Conservation (phyloP, 2,888 invertebrate genomes). For the Athalia cordata region DNA sequence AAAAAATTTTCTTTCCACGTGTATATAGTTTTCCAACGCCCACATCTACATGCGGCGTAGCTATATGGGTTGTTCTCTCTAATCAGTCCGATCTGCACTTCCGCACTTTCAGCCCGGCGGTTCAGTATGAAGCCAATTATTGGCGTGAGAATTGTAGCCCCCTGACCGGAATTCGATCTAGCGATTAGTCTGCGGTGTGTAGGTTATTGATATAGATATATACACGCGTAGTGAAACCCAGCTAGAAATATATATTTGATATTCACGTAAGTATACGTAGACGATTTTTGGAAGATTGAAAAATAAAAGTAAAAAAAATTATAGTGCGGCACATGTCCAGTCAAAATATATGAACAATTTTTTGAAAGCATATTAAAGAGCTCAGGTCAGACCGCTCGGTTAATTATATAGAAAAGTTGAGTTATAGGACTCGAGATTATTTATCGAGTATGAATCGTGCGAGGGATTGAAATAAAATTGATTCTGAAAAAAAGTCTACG, state of each 20-base stretch:
- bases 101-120: constrained; percentile 16
- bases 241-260: too few relatives aligned
- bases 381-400: too few relatives aligned
- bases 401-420: not conserved
- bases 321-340: too few relatives aligned
- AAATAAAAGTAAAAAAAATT: not conserved
- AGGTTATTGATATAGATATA: not conserved
- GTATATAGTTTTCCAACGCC: not conserved
- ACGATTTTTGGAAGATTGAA: not conserved
- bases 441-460: too few relatives aligned
- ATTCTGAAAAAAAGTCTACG: too few relatives aligned
- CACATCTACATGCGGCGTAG: not conserved
- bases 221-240: not conserved
- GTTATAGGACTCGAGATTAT: not conserved
- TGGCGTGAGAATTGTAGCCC: constrained; percentile 17
- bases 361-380: too few relatives aligned
- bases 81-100: constrained; percentile 24
- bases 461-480: too few relatives aligned
- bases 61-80: not conserved
- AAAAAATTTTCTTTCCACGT: too few relatives aligned
- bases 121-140: constrained; percentile 11
- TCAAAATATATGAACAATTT: too few relatives aligned
- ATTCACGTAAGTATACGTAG: too few relatives aligned
- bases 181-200: not conserved
- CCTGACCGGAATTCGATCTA: too few relatives aligned